phyloP scores from a whole-genome alignment of 1,140 invertebrate genomes.

The Rhopalosiphum maidis region DNA sequence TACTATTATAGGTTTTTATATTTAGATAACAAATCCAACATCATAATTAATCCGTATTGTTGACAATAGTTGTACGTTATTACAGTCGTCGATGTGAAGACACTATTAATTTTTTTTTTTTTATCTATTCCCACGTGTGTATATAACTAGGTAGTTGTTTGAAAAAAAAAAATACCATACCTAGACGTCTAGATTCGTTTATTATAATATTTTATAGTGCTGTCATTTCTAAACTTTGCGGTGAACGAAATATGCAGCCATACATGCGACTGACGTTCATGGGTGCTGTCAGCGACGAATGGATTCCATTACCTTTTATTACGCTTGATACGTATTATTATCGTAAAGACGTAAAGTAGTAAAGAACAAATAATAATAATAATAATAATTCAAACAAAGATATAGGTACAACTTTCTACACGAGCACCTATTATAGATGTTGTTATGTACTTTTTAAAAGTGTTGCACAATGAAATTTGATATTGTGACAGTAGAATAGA shows the following conservation, averaged over 20 bases:
- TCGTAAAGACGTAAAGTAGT: background rate
- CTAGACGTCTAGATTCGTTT: background rate
- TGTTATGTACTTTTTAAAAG: constrained; percentile 17
- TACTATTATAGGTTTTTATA: background rate
- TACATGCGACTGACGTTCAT: background rate
- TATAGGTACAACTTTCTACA: constrained; percentile 42
- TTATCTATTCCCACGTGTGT: background rate
- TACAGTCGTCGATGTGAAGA: background rate
- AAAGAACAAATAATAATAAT: constrained; percentile 15
- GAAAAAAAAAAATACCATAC: background rate
- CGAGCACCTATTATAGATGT: background rate
- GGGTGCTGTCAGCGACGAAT: constrained; percentile 37
- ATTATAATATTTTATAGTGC: constrained; percentile 4
- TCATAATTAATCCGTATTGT: constrained; percentile 27
- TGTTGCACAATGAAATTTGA: constrained; percentile 46
- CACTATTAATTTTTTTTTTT: background rate
- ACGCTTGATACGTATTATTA: constrained; percentile 19
- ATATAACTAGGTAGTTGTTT: background rate
- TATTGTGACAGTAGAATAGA: constrained; percentile 47
- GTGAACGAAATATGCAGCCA: background rate
- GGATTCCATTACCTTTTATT: constrained; percentile 43
- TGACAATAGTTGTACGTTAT: background rate
- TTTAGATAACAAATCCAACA: constrained; percentile 34
- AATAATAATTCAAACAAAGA: constrained; percentile 9
- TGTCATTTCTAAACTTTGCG: constrained; percentile 36